phyloP scores from a whole-genome alignment of 2,888 invertebrate genomes.

The Tuberolachnus salignus region DNA sequence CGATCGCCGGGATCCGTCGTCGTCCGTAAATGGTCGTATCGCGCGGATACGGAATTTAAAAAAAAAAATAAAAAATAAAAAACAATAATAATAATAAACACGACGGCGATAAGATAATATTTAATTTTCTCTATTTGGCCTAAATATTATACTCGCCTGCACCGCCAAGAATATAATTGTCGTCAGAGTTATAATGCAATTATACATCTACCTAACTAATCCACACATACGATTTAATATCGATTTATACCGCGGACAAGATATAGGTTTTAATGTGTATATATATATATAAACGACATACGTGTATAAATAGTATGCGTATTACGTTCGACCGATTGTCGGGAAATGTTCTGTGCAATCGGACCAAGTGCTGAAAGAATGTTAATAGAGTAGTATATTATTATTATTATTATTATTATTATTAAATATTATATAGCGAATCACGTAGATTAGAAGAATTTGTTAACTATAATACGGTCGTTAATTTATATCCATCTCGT shows the following conservation, averaged over 20 bases:
- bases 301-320: neutral
- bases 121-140: slow-evolving; percentile 15
- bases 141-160: slow-evolving; percentile 24
- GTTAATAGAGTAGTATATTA: slow-evolving; percentile 35
- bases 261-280: neutral
- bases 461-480: slow-evolving; percentile 7
- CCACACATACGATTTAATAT: slow-evolving; percentile 11
- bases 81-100: slow-evolving; percentile 12
- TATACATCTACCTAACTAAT: too few species aligned
- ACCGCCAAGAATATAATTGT: too few species aligned
- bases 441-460: slow-evolving; percentile 29
- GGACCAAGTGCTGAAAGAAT: slow-evolving; percentile 19
- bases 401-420: too few species aligned
- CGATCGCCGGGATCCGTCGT: too few species aligned
- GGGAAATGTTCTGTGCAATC: slow-evolving; percentile 29
- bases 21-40: slow-evolving; percentile 23
- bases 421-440: neutral
- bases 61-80: too few species aligned
- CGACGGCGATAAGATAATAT: too few species aligned
- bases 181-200: too few species aligned
- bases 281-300: too few species aligned
- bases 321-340: slow-evolving; percentile 3
- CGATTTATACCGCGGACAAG: neutral
- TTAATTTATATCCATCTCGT: too few species aligned
- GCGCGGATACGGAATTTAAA: neutral